Base-by-base conservation (phyloP, 2,888 invertebrate genomes). In the Pterostichus niger region DNA sequence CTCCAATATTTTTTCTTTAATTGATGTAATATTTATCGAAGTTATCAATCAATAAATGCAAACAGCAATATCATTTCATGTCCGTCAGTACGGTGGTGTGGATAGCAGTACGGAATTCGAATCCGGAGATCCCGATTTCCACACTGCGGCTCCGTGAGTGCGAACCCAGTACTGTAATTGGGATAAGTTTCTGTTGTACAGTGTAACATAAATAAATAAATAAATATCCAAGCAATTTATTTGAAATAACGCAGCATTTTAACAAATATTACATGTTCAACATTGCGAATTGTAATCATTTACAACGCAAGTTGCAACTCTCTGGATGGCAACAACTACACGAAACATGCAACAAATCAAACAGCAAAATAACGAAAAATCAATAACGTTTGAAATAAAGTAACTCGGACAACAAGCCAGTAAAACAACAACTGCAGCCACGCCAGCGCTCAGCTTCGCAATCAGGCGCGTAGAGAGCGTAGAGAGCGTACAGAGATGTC, bases 311-410 rank as follows among this genome's bases (percentile, higher is more conserved):
- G 61, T 35, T 35, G 13, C 35, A 64, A 44, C 68, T 71, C 68
- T 71, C 24, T 44, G 40, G 68, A 44, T 46, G 68, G 68, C 33
- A 13, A 40, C 24, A 40, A 15, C 56, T 15, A 56, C 56, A 46
- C 44, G 44, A 71, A 71, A 56, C 56, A 56, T 46, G 44, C 44
- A 71, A 44, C 68, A 71, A 71, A 71, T 71, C 68, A 71, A 71
- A 71, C 46, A 44, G 68, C 44, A 44, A 71, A 71, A 71, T 71
- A 71, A 71, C 68, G 44, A 71, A 71, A 71, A 71, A 71, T 71
- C 68, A 71, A 71, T 71, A 71, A 6, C 44, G 68, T 44, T 71
- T 71, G 44, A 71, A 71, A 71, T 71, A 71, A 71, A 71, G 44
- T 71, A 40, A 46, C 68, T 10, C 68, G 35, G 40, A 40, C 40